A percentile compares a stretch with the other conserved stretches of the same genome.
These are phyloP conservation scores for Teleogryllus occipitalis DNA, from an alignment of 1,140 invertebrate genomes.

Conservation along the genomic window DNA sequence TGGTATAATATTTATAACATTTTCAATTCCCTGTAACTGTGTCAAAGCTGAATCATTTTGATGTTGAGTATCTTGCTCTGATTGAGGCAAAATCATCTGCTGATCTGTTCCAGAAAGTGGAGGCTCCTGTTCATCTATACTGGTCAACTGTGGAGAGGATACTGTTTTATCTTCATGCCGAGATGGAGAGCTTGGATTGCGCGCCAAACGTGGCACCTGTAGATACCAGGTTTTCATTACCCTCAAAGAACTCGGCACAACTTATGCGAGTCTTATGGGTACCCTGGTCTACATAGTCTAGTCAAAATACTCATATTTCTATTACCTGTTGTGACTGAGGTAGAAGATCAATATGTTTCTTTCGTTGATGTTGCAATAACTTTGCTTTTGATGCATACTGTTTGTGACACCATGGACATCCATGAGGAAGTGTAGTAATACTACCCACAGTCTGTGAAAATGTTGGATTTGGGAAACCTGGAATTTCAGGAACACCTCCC, in stretches of 20 bases:
- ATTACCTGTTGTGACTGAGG: slow-evolving; percentile 31
- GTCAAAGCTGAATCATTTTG: background rate
- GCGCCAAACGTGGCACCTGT: slow-evolving; percentile 9
- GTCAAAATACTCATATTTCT: background rate
- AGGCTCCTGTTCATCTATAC: background rate
- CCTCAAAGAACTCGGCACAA: background rate
- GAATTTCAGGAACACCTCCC: slow-evolving; percentile 37
- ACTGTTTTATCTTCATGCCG: background rate
- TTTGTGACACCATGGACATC: slow-evolving; percentile 74
- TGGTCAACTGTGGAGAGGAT: slow-evolving; percentile 5
- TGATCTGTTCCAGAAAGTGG: background rate
- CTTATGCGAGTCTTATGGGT: background rate
- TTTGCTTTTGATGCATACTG: slow-evolving; percentile 78
- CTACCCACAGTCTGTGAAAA: slow-evolving; percentile 65
- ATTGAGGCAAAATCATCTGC: background rate
- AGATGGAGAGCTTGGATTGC: slow-evolving; percentile 7
- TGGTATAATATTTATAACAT: background rate
- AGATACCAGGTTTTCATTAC: background rate
- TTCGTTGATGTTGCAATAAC: slow-evolving; percentile 70
- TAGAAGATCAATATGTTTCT: slow-evolving; percentile 54
- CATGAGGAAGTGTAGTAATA: slow-evolving; percentile 62
- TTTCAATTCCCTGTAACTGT: slow-evolving; percentile 6
- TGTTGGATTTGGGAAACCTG: slow-evolving; percentile 47
- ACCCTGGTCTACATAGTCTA: background rate
- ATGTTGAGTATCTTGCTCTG: background rate